A percentile compares a stretch with the other conserved stretches of the same genome.
Evolutionary conservation across 2,113 vertebrate species (phyloP).

Genomic region (Poecilia latipinna): DNA sequence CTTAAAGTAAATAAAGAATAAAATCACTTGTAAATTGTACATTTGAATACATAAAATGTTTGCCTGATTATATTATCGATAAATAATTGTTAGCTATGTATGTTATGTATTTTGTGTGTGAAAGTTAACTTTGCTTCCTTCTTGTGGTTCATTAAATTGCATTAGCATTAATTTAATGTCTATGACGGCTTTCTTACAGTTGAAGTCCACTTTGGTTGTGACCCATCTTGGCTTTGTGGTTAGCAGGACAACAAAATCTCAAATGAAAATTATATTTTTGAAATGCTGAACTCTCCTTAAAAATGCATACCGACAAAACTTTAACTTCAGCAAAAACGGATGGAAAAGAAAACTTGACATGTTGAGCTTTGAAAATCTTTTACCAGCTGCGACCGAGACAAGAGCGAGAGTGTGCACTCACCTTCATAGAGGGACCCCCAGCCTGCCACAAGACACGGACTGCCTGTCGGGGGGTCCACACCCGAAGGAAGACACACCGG

Average conservation of each 20-base stretch:
- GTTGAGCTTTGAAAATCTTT: not conserved
- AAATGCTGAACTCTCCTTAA: not conserved
- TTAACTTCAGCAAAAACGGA: not conserved
- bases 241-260: not conserved
- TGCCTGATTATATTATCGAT: too few species aligned
- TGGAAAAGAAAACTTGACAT: not conserved
- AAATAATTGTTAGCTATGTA: too few species aligned
- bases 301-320: not conserved
- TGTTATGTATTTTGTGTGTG: too few species aligned
- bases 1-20: too few species aligned
- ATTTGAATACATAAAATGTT: too few species aligned
- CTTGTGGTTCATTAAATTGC: not conserved
- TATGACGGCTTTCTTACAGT: not conserved
- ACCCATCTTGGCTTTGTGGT: not conserved
- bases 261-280: not conserved
- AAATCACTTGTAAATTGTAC: too few species aligned
- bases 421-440: slow-evolving; percentile 96
- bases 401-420: slow-evolving; percentile 53
- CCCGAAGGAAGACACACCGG: slow-evolving; percentile 89
- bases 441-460: slow-evolving; percentile 88
- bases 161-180: not conserved
- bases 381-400: not conserved
- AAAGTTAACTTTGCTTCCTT: too few species aligned
- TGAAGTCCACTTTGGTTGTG: not conserved
- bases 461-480: slow-evolving; percentile 83